These are phyloP conservation scores for Ectropis grisescens DNA, from an alignment of 1,140 invertebrate genomes.

Conservation along the genomic window DNA sequence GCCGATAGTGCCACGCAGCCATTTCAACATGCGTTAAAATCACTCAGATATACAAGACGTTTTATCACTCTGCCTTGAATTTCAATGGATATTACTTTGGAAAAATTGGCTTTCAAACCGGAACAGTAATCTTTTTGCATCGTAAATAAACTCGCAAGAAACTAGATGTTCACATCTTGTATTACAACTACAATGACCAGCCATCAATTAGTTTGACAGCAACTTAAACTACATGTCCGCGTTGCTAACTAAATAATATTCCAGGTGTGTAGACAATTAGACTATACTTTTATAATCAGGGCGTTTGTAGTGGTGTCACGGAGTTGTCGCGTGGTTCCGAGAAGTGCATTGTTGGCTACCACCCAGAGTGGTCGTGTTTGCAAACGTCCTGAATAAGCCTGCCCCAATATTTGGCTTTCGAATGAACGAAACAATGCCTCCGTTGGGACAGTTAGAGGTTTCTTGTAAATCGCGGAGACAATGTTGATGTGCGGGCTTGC, in stretches of 20 bases:
- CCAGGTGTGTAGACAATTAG: conserved; percentile 61
- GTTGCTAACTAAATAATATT: conserved; percentile 54
- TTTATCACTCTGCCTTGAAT: too few relatives aligned
- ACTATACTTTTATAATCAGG: conserved; percentile 62
- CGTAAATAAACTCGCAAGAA: too few relatives aligned
- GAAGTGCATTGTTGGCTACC: conserved; percentile 52
- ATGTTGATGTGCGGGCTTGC: conserved; percentile 29
- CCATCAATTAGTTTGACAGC: conserved; percentile 46
- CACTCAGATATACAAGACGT: too few relatives aligned
- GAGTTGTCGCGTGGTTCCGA: conserved; percentile 21
- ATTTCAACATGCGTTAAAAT: too few relatives aligned
- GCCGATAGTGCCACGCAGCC: too few relatives aligned
- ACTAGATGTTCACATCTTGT: too few relatives aligned
- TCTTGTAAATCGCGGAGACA: conserved; percentile 35
- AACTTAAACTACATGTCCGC: conserved; percentile 37
- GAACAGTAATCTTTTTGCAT: too few relatives aligned
- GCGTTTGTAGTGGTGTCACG: conserved; percentile 63
- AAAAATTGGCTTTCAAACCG: too few relatives aligned
- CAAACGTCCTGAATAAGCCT: conserved; percentile 48
- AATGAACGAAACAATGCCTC: conserved; percentile 61
- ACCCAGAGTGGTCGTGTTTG: conserved; percentile 59
- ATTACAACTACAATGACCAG: too few relatives aligned
- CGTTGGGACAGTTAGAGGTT: conserved; percentile 49
- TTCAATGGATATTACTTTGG: too few relatives aligned
- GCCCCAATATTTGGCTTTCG: conserved; percentile 59